Percentiles rank a stretch among this genome's conserved stretches.
phyloP scores from a whole-genome alignment of 2,797 vertebrate species.

The Coregonus suidteri region DNA sequence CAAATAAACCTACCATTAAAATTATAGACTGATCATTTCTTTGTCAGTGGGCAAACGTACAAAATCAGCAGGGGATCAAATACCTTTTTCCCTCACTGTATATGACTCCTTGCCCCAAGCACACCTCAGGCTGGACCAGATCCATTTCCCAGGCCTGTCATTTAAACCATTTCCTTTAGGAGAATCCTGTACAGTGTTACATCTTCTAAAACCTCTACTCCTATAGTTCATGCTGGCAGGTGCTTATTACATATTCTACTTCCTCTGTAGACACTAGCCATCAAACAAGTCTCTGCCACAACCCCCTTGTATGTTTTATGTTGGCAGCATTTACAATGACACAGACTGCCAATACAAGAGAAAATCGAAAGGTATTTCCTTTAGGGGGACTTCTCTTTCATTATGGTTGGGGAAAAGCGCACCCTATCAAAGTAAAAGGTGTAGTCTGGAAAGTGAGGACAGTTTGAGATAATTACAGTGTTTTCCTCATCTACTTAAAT shows the following conservation, averaged over 20 bases:
- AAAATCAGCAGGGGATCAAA: too few species aligned
- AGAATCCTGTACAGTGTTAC: constrained; percentile 42
- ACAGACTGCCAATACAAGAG: neutral
- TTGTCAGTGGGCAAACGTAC: too few species aligned
- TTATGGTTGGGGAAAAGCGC: constrained; percentile 25
- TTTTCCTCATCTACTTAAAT: neutral
- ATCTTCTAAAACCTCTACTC: constrained; percentile 30
- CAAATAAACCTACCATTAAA: too few species aligned
- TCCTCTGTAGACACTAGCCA: constrained; percentile 24
- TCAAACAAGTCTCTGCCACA: constrained; percentile 48
- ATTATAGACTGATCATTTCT: too few species aligned
- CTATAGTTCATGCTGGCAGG: constrained; percentile 44
- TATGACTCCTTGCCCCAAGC: neutral
- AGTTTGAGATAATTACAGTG: constrained; percentile 19
- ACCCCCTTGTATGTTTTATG: constrained; percentile 19
- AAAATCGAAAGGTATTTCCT: constrained; percentile 19
- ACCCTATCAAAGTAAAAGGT: constrained; percentile 11
- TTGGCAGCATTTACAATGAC: constrained; percentile 34
- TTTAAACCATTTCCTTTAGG: constrained; percentile 18
- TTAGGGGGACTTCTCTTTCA: constrained; percentile 15
- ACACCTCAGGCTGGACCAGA: constrained; percentile 1
- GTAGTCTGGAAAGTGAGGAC: constrained; percentile 4
- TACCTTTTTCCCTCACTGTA: too few species aligned
- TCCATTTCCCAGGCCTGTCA: neutral
- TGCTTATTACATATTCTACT: constrained; percentile 50